phyloP scores from a whole-genome alignment of 2,113 vertebrate genomes.

The Puffinus mauretanicus region DNA sequence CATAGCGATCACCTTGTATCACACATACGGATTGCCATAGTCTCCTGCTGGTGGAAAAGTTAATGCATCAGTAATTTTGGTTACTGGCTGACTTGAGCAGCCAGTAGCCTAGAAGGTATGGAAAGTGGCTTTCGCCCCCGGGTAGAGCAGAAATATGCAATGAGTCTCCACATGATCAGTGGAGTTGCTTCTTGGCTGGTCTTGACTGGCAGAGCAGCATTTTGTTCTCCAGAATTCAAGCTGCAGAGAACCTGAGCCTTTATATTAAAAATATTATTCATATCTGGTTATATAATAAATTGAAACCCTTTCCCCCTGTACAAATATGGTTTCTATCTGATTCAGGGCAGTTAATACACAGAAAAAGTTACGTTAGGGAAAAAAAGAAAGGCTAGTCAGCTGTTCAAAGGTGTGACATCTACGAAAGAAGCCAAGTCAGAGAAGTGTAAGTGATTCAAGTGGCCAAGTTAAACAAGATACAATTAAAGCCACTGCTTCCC shows the following conservation, averaged over 20 bases:
- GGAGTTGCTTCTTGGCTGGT: not conserved
- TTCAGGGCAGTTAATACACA: slow-evolving; percentile 5
- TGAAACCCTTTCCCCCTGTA: not conserved
- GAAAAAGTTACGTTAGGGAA: not conserved
- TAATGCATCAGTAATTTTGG: not conserved
- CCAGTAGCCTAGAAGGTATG: not conserved
- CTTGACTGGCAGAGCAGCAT: not conserved
- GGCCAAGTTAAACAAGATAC: slow-evolving; percentile 73
- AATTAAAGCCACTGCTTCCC: slow-evolving; percentile 62
- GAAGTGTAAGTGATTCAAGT: slow-evolving; percentile 51
- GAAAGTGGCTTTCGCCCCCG: not conserved
- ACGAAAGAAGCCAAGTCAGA: slow-evolving; percentile 65
- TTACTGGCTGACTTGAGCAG: not conserved
- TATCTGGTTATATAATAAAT: not conserved
- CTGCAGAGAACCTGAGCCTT: not conserved
- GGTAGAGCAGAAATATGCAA: not conserved
- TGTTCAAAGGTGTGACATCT: slow-evolving; percentile 65
- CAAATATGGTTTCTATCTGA: not conserved
- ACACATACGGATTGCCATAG: not conserved
- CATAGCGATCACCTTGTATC: not conserved
- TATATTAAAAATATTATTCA: not conserved
- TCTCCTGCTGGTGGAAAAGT: not conserved
- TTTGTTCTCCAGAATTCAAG: not conserved
- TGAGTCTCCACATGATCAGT: not conserved
- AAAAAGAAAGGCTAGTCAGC: slow-evolving; percentile 48